These are phyloP conservation scores for Tinea semifulvella DNA, from an alignment of 2,888 invertebrate species.

Conservation along the genomic window DNA sequence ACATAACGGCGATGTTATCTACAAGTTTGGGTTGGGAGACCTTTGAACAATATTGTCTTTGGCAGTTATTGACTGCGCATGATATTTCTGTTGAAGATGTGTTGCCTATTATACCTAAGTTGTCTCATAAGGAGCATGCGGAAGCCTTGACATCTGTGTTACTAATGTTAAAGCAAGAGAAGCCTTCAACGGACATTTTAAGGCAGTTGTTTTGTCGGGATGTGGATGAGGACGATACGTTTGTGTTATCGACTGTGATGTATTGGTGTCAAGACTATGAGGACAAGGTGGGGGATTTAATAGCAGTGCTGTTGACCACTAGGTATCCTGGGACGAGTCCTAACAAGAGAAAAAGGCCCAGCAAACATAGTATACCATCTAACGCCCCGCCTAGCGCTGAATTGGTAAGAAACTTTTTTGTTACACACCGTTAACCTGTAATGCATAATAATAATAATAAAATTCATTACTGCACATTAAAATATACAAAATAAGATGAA, in stretches of 20 bases:
- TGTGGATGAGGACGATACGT: constrained; percentile 80
- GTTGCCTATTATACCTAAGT: constrained; percentile 76
- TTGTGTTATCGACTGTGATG: constrained; percentile 90
- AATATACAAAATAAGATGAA: too few species aligned
- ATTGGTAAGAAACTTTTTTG: constrained; percentile 59
- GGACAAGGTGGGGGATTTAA: constrained; percentile 85
- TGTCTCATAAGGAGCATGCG: constrained; percentile 85
- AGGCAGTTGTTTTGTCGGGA: constrained; percentile 83
- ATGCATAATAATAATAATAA: too few species aligned
- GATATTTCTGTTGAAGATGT: constrained; percentile 93
- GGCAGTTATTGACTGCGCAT: constrained; percentile 95
- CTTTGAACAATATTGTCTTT: constrained; percentile 95
- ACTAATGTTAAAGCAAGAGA: constrained; percentile 90
- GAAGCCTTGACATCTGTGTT: constrained; percentile 93
- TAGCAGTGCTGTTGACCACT: constrained; percentile 80
- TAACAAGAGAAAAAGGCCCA: constrained; percentile 88
- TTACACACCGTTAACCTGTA: too few species aligned
- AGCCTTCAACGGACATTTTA: constrained; percentile 86
- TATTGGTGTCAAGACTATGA: constrained; percentile 95
- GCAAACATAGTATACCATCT: constrained; percentile 74
- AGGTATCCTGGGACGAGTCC: constrained; percentile 89
- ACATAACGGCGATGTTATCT: constrained; percentile 76
- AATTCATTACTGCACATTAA: too few species aligned
- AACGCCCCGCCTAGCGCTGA: constrained; percentile 81
- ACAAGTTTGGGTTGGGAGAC: constrained; percentile 95